These are phyloP conservation scores for Galago senegalensis DNA, from an alignment of 2,797 vertebrate genomes.

Conservation along the genomic window DNA sequence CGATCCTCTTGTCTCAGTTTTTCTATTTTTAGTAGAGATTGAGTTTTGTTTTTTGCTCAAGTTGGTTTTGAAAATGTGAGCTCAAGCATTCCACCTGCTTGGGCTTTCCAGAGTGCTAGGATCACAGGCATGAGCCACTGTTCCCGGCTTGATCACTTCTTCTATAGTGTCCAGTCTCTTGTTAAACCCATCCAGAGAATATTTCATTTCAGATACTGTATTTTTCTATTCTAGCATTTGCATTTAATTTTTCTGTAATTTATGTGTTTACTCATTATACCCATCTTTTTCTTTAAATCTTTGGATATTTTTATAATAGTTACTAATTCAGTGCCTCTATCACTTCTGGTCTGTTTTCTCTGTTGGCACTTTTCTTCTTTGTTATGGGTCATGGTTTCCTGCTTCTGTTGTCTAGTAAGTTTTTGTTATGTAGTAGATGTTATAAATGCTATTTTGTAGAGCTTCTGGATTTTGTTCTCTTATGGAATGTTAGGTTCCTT, in stretches of 20 bases:
- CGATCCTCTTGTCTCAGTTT: too few relatives aligned
- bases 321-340: background rate
- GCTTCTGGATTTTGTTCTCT: background rate
- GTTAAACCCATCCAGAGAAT: background rate
- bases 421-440: background rate
- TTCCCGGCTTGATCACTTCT: background rate
- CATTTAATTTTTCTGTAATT: background rate
- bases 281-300: conserved; percentile 28
- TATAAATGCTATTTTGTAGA: background rate
- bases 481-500: background rate
- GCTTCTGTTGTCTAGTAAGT: background rate
- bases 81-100: too few relatives aligned
- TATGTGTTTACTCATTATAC: background rate
- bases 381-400: background rate
- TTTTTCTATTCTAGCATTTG: background rate
- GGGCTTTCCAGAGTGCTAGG: too few relatives aligned
- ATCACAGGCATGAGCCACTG: too few relatives aligned
- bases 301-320: background rate
- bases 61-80: too few relatives aligned
- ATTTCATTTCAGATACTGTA: background rate
- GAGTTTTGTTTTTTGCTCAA: too few relatives aligned
- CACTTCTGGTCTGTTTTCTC: background rate
- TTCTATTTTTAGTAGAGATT: too few relatives aligned
- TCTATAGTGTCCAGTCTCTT: background rate
- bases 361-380: background rate